phyloP scores from a whole-genome alignment of 2,888 invertebrate genomes.

The Baccha elongata region DNA sequence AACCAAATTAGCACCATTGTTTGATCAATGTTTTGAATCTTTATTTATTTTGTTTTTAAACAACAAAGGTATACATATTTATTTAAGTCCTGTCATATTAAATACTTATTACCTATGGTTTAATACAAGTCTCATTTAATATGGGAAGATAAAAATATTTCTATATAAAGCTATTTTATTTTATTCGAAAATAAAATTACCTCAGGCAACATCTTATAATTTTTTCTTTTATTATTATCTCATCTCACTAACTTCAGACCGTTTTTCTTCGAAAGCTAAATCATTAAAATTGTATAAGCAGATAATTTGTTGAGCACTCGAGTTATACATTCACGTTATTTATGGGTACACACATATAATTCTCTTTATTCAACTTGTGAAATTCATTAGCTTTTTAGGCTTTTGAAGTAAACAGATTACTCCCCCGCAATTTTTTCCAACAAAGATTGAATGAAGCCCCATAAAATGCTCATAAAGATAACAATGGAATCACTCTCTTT shows the following conservation, averaged over 20 bases:
- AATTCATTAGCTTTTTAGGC: constrained; percentile 62
- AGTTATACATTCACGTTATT: constrained; percentile 13
- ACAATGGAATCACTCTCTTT: constrained; percentile 53
- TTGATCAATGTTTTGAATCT: too few species aligned
- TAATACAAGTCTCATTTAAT: too few species aligned
- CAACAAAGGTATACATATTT: too few species aligned
- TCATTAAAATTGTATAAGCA: constrained; percentile 38
- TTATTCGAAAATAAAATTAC: constrained; percentile 1
- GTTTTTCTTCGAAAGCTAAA: constrained; percentile 21
- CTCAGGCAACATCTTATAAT: constrained; percentile 1
- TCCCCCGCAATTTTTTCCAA: background rate
- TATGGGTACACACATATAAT: constrained; percentile 31
- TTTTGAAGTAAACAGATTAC: constrained; percentile 15
- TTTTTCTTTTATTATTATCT: background rate
- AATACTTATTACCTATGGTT: too few species aligned
- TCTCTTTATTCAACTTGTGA: constrained; percentile 50
- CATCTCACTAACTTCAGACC: background rate
- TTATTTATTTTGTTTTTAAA: too few species aligned
- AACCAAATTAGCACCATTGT: too few species aligned
- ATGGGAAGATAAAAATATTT: too few species aligned
- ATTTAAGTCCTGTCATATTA: too few species aligned
- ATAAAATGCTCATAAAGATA: constrained; percentile 40
- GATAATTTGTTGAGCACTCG: constrained; percentile 34
- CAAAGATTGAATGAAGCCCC: constrained; percentile 56
- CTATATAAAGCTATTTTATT: background rate